phyloP scores from a whole-genome alignment of 2,113 vertebrate genomes.

The Vidua chalybeata region DNA sequence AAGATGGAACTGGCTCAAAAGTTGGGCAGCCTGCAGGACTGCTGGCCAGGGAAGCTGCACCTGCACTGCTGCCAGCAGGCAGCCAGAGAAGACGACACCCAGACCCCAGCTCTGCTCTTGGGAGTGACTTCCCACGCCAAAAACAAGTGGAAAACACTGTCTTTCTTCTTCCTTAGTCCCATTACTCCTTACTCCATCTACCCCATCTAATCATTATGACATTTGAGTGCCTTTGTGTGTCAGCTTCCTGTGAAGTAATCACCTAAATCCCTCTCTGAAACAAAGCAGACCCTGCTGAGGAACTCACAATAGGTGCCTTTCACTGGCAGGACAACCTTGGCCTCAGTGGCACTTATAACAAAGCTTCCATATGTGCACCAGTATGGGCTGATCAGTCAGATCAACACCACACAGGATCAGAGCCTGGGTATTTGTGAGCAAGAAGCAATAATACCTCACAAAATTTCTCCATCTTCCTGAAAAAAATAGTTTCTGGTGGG shows the following conservation, averaged over 20 bases:
- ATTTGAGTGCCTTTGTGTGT: slow-evolving; percentile 54
- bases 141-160: background rate
- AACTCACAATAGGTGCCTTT: slow-evolving; percentile 63
- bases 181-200: slow-evolving; percentile 36
- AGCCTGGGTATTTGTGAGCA: background rate
- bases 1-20: slow-evolving; percentile 33
- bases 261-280: slow-evolving; percentile 35
- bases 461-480: background rate
- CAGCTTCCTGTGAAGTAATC: slow-evolving; percentile 52
- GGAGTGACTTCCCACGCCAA: background rate
- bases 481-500: background rate
- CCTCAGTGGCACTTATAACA: background rate
- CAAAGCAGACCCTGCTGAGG: slow-evolving; percentile 51
- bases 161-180: background rate
- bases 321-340: slow-evolving; percentile 39
- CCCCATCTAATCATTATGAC: slow-evolving; percentile 39
- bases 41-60: background rate
- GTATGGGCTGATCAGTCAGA: slow-evolving; percentile 16
- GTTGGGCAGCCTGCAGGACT: slow-evolving; percentile 3
- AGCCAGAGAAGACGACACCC: background rate
- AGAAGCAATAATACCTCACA: background rate
- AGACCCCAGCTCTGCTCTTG: background rate
- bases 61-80: background rate
- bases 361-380: slow-evolving; percentile 67
- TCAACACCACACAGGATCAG: background rate